These are phyloP conservation scores for Emydoidea blandingii DNA, from an alignment of 2,797 vertebrate genomes.

Conservation along the genomic window DNA sequence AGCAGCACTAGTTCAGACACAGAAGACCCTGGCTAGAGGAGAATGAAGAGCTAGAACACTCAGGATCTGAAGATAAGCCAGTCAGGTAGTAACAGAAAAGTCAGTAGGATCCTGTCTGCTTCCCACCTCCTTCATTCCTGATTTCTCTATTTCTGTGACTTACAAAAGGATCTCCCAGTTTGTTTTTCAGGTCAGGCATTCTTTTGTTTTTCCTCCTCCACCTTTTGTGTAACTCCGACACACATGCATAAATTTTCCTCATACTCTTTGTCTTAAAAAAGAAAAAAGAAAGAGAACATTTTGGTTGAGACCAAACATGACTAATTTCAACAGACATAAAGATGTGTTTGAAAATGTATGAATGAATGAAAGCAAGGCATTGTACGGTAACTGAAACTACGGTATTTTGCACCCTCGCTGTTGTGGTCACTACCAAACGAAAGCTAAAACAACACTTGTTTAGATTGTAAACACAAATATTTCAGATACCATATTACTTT, in stretches of 20 bases:
- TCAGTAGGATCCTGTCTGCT: not conserved
- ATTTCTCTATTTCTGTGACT: slow-evolving; percentile 13
- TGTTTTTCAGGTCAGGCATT: slow-evolving; percentile 32
- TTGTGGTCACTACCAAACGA: not conserved
- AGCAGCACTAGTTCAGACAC: not conserved
- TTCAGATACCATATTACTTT: slow-evolving; percentile 1
- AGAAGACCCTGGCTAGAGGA: not conserved
- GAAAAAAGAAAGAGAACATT: not conserved
- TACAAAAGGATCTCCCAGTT: not conserved
- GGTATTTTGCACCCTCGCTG: not conserved
- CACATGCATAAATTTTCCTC: not conserved
- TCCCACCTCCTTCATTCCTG: slow-evolving; percentile 4
- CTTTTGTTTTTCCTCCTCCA: slow-evolving; percentile 30
- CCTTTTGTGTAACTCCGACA: not conserved
- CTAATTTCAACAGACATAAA: not conserved
- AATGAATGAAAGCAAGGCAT: not conserved
- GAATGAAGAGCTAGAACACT: not conserved
- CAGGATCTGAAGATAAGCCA: not conserved
- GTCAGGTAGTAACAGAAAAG: not conserved
- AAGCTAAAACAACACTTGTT: not conserved
- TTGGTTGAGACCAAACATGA: slow-evolving; percentile 8
- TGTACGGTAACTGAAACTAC: not conserved
- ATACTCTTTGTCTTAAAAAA: not conserved
- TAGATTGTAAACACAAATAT: not conserved
- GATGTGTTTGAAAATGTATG: not conserved